phyloP scores from a whole-genome alignment of 2,113 vertebrate genomes.

The Arizona elegans region DNA sequence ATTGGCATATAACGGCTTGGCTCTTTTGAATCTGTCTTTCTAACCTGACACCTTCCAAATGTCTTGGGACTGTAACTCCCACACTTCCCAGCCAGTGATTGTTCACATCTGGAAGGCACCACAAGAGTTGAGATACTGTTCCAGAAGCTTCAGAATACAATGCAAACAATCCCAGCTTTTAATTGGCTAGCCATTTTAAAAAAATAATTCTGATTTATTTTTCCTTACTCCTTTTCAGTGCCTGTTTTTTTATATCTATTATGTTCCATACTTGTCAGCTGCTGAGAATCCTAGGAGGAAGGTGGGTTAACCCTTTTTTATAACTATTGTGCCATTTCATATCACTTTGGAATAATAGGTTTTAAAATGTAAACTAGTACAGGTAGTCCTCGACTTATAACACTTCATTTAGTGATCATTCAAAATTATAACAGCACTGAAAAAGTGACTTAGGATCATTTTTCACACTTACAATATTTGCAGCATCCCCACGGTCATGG shows the following conservation, averaged over 20 bases:
- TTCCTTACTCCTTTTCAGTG: not conserved
- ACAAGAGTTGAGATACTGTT: not conserved
- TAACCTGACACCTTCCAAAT: not conserved
- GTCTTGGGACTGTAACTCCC: not conserved
- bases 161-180: not conserved
- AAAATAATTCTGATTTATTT: not conserved
- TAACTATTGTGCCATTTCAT: not conserved
- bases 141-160: not conserved
- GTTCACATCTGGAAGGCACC: not conserved
- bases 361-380: slow-evolving; percentile 37
- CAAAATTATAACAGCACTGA: not conserved
- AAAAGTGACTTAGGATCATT: not conserved
- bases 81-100: not conserved
- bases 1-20: not conserved
- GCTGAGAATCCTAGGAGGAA: not conserved
- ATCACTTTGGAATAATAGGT: not conserved
- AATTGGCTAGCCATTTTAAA: not conserved
- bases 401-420: not conserved
- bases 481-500: too few relatives aligned
- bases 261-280: not conserved
- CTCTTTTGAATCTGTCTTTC: not conserved
- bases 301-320: not conserved
- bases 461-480: not conserved
- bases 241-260: not conserved
- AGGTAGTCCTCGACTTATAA: not conserved